Evolutionary conservation across 1,140 invertebrate species (phyloP), one percentile per base, ranked within the genome.

Genomic region (Leptinotarsa texana): DNA sequence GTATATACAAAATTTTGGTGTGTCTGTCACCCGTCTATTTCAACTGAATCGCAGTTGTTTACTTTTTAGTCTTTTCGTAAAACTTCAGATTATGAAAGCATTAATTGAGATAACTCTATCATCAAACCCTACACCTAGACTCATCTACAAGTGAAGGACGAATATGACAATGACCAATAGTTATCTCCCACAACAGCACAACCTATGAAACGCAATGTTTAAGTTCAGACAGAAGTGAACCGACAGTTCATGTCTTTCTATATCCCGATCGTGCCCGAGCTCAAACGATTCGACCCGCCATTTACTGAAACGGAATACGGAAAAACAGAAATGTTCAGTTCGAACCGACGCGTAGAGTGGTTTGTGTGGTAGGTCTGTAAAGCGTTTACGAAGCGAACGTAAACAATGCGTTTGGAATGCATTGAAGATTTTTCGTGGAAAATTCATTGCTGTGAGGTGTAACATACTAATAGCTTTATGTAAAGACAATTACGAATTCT

Each of bases 321-420:
- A 57, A 57, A 57, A 17, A 8, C 63, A 18, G 15, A 57, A n/a
- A 57, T 57, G 1, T 63, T 72, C 77, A 78, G 77, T 78, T 78
- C 66, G 74, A 63, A 65, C 48, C 51, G 74, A 63, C 57, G 11
- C 42, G 72, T 17, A 4, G 49, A 2, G 18, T n/a, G 74, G 57
- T 61, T 18, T 61, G 66, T 61, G 51, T 63, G 22, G 17, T 17
- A 27, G 11, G 68, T 48, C 57, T 62, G 51, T 65, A 51, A 13
- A 63, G n/a, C 21, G 17, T 18, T 61, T 8, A 61, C 22, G 49
- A 22, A 57, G 13, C 63, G 73, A 13, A 67, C 51, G 71, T 76
- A 78, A 78, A 78, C 77, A 76, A 78, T 78, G 77, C 63, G 65
- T 75, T 72, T 47, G n/a, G 18, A 57, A 57, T 57, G 51, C 51